Evolutionary conservation across 1,140 invertebrate genomes (phyloP).

Genomic region (Trissolcus basalis): DNA sequence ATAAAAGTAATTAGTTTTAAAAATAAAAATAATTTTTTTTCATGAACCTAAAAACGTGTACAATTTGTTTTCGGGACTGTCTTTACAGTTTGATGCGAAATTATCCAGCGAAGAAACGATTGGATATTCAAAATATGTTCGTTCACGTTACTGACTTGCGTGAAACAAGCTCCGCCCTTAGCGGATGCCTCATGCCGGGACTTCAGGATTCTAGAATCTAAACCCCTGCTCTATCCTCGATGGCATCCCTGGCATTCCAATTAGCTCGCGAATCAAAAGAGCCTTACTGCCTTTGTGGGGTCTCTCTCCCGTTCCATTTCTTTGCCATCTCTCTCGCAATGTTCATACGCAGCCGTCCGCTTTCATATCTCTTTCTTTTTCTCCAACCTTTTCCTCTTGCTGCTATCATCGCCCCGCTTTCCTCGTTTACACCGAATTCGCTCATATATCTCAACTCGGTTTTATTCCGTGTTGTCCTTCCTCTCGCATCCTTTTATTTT

Average conservation of each 20-base stretch:
- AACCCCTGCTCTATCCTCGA: slow-evolving; percentile 70
- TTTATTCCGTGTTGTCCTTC: slow-evolving; percentile 43
- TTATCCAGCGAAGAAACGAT: slow-evolving; percentile 46
- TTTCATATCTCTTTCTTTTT: slow-evolving; percentile 42
- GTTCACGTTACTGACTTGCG: slow-evolving; percentile 55
- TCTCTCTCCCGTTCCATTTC: slow-evolving; percentile 65
- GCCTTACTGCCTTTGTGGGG: slow-evolving; percentile 75
- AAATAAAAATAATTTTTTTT: no score
- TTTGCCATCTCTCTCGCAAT: slow-evolving; percentile 51
- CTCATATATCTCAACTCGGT: slow-evolving; percentile 53
- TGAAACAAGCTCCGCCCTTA: slow-evolving; percentile 72
- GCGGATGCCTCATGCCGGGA: slow-evolving; percentile 60
- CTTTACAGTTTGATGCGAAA: no score
- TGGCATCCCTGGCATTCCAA: slow-evolving; percentile 76
- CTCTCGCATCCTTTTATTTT: slow-evolving; percentile 25
- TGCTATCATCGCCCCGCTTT: slow-evolving; percentile 47
- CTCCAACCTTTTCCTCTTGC: slow-evolving; percentile 24
- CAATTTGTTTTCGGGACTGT: no score
- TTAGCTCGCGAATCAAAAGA: slow-evolving; percentile 77
- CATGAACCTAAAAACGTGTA: no score
- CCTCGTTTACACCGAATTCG: slow-evolving; percentile 54
- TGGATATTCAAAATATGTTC: slow-evolving; percentile 57
- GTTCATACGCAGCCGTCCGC: slow-evolving; percentile 22
- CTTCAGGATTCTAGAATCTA: slow-evolving; percentile 68
- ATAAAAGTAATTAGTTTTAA: no score